Conservation (phyloP, 1,140 invertebrate genomes). For the Drosophila nasuta region DNA sequence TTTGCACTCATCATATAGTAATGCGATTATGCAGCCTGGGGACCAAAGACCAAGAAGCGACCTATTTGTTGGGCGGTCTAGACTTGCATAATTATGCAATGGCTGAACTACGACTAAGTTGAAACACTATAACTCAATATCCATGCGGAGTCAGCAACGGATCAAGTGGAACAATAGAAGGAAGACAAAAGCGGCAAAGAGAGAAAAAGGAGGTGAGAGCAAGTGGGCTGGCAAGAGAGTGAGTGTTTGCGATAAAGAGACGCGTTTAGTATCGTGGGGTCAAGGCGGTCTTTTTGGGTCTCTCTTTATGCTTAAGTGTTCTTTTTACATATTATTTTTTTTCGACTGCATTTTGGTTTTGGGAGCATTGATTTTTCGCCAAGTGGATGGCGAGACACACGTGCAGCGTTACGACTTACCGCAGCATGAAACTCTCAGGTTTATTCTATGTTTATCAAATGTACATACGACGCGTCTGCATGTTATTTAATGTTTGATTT, state of each 20-base stretch:
- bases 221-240: neutral
- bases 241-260: neutral
- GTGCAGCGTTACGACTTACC: conserved; percentile 39
- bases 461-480: conserved; percentile 1
- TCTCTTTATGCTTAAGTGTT: conserved; percentile 13
- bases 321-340: conserved; percentile 14
- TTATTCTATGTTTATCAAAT: conserved; percentile 11
- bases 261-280: conserved; percentile 27
- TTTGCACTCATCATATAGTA: conserved; percentile 41
- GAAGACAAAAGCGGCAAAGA: conserved; percentile 13
- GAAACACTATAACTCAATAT: conserved; percentile 12
- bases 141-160: conserved; percentile 11
- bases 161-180: conserved; percentile 10
- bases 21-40: conserved; percentile 36
- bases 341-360: conserved; percentile 30
- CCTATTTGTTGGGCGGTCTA: conserved; percentile 18
- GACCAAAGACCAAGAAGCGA: conserved; percentile 24
- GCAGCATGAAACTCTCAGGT: conserved; percentile 20
- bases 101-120: neutral
- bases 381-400: conserved; percentile 27
- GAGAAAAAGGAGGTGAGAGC: neutral
- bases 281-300: conserved; percentile 30
- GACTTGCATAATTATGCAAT: conserved; percentile 42
- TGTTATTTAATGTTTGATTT: conserved; percentile 20
- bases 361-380: conserved; percentile 48